Base-by-base conservation (phyloP, 2,113 vertebrate species). In the Pelvicachromis taeniatus region DNA sequence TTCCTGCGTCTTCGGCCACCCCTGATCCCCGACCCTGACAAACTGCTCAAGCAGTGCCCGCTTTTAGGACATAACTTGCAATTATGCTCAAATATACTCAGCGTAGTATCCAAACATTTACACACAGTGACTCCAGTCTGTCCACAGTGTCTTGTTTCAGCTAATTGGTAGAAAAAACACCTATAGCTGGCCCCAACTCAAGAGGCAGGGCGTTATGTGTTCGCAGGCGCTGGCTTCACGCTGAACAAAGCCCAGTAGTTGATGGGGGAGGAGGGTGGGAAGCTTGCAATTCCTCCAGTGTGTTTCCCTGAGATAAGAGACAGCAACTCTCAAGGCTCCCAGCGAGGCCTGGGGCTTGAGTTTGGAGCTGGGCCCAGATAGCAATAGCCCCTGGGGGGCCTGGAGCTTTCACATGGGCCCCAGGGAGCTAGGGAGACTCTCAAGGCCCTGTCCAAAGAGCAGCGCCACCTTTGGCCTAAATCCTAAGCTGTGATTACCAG, bases 251-350 rank as follows among this genome's bases (percentile, higher is more conserved):
- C 77, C 55, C 86, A 80, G 77, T 84, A 84, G 81, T 80, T 2
- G 35, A 59, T 31, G 63, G 77, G 80, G 59, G 59, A 14, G 87
- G 86, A 68, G 87, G 91, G 89, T 87, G 84, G 94, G 94, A 94
- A 92, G 92, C 84, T 65, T 63, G 89, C 85, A 90, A 91, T 93
- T 94, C 91, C 93, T 94, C 91, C 87, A 90, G 95, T 82, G 94
- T 95, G 95, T 93, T 96, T 96, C 96, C 95, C 94, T 87, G 78
- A 90, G 96, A 96, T 96, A 96, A 96, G 95, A 88, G 53, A 48
- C 81, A 45, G 21, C 50, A 4, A 59, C 92, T 94, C 94, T 95
- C 92, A 94, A 91, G 93, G 87, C 92, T 89, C 94, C 88, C 65
- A 19, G 33, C 0, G 4, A 85, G 89, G 89, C 87, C 88, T 56